Evolutionary conservation across 2,888 invertebrate species (phyloP), one percentile per base, ranked within the genome.

Genomic region (Melikaiella ostensackeni): DNA sequence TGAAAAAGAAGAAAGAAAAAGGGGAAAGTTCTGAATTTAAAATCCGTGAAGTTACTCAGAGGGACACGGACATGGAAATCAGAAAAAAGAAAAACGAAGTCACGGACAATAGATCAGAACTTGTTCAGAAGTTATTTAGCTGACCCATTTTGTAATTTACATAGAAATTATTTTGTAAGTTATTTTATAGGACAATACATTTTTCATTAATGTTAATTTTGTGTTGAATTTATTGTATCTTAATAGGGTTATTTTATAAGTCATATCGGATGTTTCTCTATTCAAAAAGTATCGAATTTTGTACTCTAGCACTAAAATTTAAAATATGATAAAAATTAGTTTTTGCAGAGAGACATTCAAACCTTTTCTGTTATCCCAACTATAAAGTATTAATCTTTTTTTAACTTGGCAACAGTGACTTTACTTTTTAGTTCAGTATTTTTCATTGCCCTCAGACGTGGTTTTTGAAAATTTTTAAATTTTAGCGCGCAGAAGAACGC

Each of bases 1-100:
- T 95, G 21, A 94, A 94, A 81, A 94, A 92, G 85, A 93, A 89
- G 75, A 92, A 91, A 86, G 82, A 86, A 62, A 76, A 84, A 13
- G 83, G 85, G 59, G 81, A 79, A 74, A 84, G 79, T 2, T 79
- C 82, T 1, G 82, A 61, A 0, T 89, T 91, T 30, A 74, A 84
- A 33, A 80, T 86, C 1, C 87, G 89, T 35, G 82, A 85, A 66
- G 86, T 90, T 50, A 89, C 86, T 75, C 91, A 91, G 79, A 86
- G 90, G 21, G 89, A 91, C 1, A 91, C 91, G 0, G 91, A 91
- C 75, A 85, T 84, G 76, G 91, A 91, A 74, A 91, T 91, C 38
- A 84, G 88, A 78, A 84, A 76, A 5, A 90, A 88, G 79, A 86
- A 88, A 9, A 80, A 85, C 27, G 70, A 83, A 1, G 62, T 61